Evolutionary conservation across 2,797 vertebrate species (phyloP), one percentile per base, ranked within the genome.

Genomic region (Muscicapa striata): DNA sequence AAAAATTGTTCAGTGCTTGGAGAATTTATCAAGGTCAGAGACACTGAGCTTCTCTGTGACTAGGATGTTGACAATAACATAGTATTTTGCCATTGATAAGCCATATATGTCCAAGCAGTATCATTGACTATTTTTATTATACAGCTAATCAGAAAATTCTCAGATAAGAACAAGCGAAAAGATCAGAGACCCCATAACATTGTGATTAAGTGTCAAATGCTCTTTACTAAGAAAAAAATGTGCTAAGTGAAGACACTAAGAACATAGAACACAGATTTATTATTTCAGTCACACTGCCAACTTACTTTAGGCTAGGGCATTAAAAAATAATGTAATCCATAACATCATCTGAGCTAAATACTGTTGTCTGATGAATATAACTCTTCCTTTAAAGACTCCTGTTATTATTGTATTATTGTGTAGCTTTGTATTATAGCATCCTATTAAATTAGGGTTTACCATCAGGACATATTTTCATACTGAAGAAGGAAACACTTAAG

Each of bases 11-110:
- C 96, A 84, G 73, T 69, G 58, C 82, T 96, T 93, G 93, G 95
- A 97, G 96, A 97, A 97, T 97, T 97, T 96, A 97, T 97, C 97
- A 98, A 98, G 97, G 98, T 98, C 97, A 97, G 95, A 95, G 91
- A 89, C 63, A 85, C 0, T 11, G 68, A 96, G 85, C 73, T 92
- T 93, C 87, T 96, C 79, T 79, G 87, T 94, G 94, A 87, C 66
- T 88, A 88, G 90, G 59, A 93, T 32, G 43, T 87, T 91, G 94
- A 62, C 94, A 93, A 90, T 45, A 97, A 95, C 80, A 86, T 29
- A 72, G 68, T 63, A 58, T 30, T 90, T 76, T 78, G 83, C 45
- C 38, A 75, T 49, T 52, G 80, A 93, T 76, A 70, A 87, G 77
- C 46, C 32, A 58, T 3, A 6, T 15, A 41, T 11, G 15, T 45